Conservation (phyloP, 1,140 invertebrate genomes). For the Chionoecetes opilio region DNA sequence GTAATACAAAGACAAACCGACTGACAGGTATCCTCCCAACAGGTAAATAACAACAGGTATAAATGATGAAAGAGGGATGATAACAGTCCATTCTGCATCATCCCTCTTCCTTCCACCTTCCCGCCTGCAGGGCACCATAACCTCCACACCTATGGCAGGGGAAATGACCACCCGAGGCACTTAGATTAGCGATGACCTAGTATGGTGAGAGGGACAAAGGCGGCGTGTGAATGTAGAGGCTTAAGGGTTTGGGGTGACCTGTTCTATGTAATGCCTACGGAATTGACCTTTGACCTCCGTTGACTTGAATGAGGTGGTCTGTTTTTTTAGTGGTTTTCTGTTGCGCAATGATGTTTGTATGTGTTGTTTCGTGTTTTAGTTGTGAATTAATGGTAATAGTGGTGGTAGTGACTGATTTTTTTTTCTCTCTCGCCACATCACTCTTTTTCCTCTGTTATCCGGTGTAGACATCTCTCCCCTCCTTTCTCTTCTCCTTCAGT, state of each 20-base stretch:
- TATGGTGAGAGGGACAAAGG: background rate
- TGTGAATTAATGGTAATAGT: too few species aligned
- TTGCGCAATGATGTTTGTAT: too few species aligned
- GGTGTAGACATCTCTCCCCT: background rate
- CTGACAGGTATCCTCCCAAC: too few species aligned
- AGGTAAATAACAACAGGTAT: background rate
- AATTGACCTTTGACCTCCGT: background rate
- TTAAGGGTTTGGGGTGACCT: background rate
- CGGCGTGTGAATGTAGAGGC: background rate
- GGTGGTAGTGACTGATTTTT: too few species aligned
- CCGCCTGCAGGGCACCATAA: background rate
- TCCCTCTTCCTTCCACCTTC: background rate
- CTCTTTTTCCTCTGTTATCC: too few species aligned
- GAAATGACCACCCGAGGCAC: background rate
- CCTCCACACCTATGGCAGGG: background rate
- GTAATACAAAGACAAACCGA: too few species aligned
- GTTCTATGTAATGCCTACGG: background rate
- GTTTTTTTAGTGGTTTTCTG: background rate
- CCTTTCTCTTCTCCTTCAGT: background rate
- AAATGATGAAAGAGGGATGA: background rate
- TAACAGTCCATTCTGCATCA: background rate
- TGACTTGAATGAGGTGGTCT: background rate
- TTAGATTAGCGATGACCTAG: background rate
- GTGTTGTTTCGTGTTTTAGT: background rate
- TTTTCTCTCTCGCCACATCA: too few species aligned